phyloP scores from a whole-genome alignment of 2,888 invertebrate genomes.

The Cephus spinipes region DNA sequence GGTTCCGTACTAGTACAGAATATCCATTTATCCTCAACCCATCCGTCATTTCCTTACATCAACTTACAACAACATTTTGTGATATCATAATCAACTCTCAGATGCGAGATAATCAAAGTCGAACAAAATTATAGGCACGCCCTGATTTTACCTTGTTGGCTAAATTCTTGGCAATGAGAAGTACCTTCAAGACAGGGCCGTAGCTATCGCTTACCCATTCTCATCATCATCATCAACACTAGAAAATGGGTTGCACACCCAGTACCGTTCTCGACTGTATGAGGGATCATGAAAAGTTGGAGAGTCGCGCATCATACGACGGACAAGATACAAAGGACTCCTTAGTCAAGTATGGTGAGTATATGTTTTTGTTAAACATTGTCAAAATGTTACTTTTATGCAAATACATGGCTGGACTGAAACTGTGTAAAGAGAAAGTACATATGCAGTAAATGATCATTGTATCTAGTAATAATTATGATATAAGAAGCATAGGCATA shows the following conservation, averaged over 20 bases:
- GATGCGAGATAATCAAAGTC: background rate
- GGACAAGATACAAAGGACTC: slow-evolving; percentile 18
- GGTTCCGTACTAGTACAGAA: background rate
- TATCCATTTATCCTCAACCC: background rate
- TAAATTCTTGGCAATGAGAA: background rate
- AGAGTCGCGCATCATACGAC: slow-evolving; percentile 15
- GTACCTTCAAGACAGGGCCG: background rate
- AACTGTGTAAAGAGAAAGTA: too few species aligned
- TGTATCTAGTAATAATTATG: background rate
- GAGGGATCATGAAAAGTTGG: slow-evolving; percentile 32
- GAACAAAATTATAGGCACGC: background rate
- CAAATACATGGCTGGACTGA: background rate
- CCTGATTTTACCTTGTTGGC: background rate
- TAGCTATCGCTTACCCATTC: background rate
- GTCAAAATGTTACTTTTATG: background rate
- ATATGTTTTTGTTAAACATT: background rate
- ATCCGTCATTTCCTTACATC: background rate
- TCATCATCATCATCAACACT: background rate
- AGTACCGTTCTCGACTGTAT: slow-evolving; percentile 34
- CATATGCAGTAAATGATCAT: background rate
- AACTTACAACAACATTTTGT: background rate
- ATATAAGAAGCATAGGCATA: too few species aligned
- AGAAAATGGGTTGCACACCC: slow-evolving; percentile 37
- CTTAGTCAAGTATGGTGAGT: slow-evolving; percentile 33
- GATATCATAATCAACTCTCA: background rate